Evolutionary conservation across 1,140 invertebrate genomes (phyloP).

Genomic region (Vollenhovia emeryi): DNA sequence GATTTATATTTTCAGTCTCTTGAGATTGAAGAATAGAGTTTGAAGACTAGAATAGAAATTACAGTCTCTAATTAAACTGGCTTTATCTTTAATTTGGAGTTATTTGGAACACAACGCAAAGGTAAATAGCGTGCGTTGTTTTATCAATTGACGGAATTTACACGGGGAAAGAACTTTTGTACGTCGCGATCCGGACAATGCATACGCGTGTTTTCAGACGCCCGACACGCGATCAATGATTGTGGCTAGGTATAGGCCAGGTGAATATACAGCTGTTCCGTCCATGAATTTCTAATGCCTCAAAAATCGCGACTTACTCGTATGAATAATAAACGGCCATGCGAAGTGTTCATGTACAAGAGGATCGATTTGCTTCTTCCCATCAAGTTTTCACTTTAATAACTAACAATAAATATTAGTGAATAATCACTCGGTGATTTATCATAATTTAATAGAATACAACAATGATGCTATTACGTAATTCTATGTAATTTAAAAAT

Average conservation of each 20-base stretch:
- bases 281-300: conserved; percentile 56
- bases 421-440: not conserved
- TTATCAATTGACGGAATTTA: conserved; percentile 16
- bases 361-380: not conserved
- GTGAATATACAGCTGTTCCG: conserved; percentile 62
- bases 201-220: conserved; percentile 50
- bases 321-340: conserved; percentile 49
- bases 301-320: conserved; percentile 51
- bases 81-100: not conserved
- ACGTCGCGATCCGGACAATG: conserved; percentile 37
- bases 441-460: conserved; percentile 11
- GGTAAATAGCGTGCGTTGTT: not conserved
- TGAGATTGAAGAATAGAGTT: not conserved
- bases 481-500: not conserved
- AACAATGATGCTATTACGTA: not conserved
- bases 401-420: conserved; percentile 28
- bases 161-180: conserved; percentile 27
- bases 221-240: conserved; percentile 53
- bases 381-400: not conserved
- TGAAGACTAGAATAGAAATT: no score
- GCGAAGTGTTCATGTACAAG: not conserved
- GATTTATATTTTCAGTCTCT: not conserved
- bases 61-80: not conserved
- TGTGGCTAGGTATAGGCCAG: conserved; percentile 54
- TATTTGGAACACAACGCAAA: not conserved